phyloP scores from a whole-genome alignment of 2,888 invertebrate genomes.

The Xestia ashworthii region DNA sequence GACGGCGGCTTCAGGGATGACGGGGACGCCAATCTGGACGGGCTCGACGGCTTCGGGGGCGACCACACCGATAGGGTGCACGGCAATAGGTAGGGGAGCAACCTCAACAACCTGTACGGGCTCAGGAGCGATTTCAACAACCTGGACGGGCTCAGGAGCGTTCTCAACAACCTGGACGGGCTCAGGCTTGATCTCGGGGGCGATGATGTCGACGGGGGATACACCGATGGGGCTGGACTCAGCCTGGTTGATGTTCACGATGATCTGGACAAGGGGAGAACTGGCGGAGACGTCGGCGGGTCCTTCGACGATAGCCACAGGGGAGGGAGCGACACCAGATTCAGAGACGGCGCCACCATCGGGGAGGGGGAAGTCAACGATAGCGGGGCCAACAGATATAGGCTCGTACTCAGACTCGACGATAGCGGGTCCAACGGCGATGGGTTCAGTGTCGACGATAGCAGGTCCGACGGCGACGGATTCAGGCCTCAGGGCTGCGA shows the following conservation, averaged over 20 bases:
- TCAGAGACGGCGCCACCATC: conserved; percentile 37
- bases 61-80: conserved; percentile 57
- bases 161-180: conserved; percentile 36
- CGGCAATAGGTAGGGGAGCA: conserved; percentile 55
- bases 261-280: conserved; percentile 70
- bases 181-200: conserved; percentile 51
- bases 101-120: conserved; percentile 43
- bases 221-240: conserved; percentile 34
- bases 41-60: conserved; percentile 41
- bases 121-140: conserved; percentile 18
- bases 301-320: conserved; percentile 31
- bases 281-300: conserved; percentile 14
- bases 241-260: conserved; percentile 68
- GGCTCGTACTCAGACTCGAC: conserved; percentile 49
- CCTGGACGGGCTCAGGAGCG: conserved; percentile 31
- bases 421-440: conserved; percentile 41
- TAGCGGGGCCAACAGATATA: conserved; percentile 59
- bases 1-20: conserved; percentile 67
- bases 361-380: conserved; percentile 57
- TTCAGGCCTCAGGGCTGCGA: conserved; percentile 30
- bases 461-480: conserved; percentile 39
- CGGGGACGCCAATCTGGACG: conserved; percentile 60
- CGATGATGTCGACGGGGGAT: conserved; percentile 63
- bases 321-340: conserved; percentile 44
- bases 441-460: conserved; percentile 34